Base-by-base conservation (phyloP, 2,113 vertebrate genomes). In the Callospermophilus lateralis region DNA sequence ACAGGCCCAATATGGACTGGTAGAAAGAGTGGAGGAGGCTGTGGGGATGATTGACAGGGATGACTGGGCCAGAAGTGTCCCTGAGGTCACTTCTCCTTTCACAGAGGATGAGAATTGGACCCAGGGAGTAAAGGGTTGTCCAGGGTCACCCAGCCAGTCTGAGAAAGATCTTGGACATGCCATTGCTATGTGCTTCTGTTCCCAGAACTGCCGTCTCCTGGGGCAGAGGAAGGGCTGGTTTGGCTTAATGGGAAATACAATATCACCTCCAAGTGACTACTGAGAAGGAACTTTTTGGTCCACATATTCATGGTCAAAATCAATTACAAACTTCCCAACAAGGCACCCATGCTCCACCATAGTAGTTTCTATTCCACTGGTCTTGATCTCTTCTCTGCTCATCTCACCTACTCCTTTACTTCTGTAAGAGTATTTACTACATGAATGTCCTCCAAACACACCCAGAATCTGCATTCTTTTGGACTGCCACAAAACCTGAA, bases 401-500 rank as follows among this genome's bases (percentile, higher is more conserved):
- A 15, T 58, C 10, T 91, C 6, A 8, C 30, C 58, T n/a, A 17
- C 42, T 74, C 51, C 55, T 74, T 80, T 39, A 65, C 8, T 73
- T 81, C n/a, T 16, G 2, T 42, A 32, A 83, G 63, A 68, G 65
- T 70, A 32, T 72, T 73, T 78, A 90, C 67, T 77, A 45, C 6
- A 37, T 9, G 37, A 22, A 3, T 84, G 9, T 78, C 85, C 42
- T 91, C 39, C 34, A 84, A 61, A 87, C 17, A 55, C 1, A 73
- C 20, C 30, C 79, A 37, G 20, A 80, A 17, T 91, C 26, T 77
- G 84, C 61, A 58, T 91, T 89, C 17, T 22, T 94, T 67, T 65
- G 34, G 45, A 11, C 11, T 79, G 85, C 37, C 19, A 92, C 16
- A 94, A 87, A 92, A 91, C 81, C 15, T 34, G 73, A 96, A 85